Conservation (phyloP, 2,113 vertebrate genomes). For the Cromileptes altivelis region DNA sequence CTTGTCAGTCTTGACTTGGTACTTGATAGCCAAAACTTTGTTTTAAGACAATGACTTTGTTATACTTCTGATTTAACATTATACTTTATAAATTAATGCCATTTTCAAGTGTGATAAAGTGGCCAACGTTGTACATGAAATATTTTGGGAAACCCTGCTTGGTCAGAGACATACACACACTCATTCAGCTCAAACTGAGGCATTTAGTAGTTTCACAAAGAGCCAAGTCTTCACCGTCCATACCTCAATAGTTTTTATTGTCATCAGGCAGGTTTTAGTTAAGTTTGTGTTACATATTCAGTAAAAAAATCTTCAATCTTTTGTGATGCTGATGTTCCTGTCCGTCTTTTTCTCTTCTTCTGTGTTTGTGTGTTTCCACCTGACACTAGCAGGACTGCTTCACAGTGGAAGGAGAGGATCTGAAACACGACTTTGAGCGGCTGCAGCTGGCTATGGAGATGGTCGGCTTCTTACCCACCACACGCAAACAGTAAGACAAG, state of each 20-base stretch:
- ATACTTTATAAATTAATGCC: background rate
- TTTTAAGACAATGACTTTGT: background rate
- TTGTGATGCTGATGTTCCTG: slow-evolving; percentile 22
- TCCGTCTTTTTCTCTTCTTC: background rate
- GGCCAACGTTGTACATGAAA: background rate
- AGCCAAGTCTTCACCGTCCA: background rate
- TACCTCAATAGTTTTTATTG: background rate
- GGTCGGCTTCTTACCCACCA: slow-evolving; percentile 96
- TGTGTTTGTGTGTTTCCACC: slow-evolving; percentile 39
- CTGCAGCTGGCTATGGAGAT: slow-evolving; percentile 98
- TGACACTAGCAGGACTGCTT: slow-evolving; percentile 90
- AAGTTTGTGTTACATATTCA: background rate
- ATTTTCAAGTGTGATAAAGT: background rate
- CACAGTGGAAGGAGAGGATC: slow-evolving; percentile 94
- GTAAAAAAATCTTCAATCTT: background rate
- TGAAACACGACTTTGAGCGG: slow-evolving; percentile 97
- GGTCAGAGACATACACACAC: background rate
- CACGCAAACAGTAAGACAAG: slow-evolving; percentile 91
- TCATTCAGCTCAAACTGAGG: background rate
- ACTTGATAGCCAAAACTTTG: no score
- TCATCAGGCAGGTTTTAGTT: background rate
- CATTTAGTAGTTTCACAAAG: background rate
- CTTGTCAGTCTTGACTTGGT: no score
- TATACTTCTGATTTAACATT: background rate
- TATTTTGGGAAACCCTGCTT: slow-evolving; percentile 11